Evolutionary conservation across 2,797 vertebrate species (phyloP).

Genomic region (Malurus leucopterus): DNA sequence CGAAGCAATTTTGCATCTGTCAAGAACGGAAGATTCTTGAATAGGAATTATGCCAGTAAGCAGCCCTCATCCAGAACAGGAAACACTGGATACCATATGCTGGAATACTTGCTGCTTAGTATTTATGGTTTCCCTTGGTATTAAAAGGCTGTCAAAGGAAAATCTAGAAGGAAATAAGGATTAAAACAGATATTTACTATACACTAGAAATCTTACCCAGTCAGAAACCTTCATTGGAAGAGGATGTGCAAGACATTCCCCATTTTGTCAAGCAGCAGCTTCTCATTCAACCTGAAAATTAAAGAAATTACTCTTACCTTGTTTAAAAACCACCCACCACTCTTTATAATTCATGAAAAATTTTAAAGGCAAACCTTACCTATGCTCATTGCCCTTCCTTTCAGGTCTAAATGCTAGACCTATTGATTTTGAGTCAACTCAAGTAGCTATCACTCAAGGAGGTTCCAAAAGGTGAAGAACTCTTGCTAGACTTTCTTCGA

Average conservation of each 20-base stretch:
- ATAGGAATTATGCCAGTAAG: background rate
- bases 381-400: conserved; percentile 92
- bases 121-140: background rate
- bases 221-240: conserved; percentile 89
- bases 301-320: conserved; percentile 98
- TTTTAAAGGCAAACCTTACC: conserved; percentile 87
- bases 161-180: conserved; percentile 42
- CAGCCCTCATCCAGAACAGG: background rate
- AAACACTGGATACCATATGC: background rate
- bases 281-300: conserved; percentile 97
- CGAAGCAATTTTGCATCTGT: background rate
- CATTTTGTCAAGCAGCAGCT: conserved; percentile 84
- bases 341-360: conserved; percentile 84
- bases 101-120: background rate
- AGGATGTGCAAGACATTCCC: conserved; percentile 90
- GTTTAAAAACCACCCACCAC: conserved; percentile 72
- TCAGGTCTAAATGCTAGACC: conserved; percentile 91
- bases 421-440: conserved; percentile 84
- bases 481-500: conserved; percentile 91
- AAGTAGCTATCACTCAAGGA: conserved; percentile 90
- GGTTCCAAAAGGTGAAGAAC: conserved; percentile 84
- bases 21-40: background rate
- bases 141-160: background rate
- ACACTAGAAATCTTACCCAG: conserved; percentile 87
- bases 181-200: conserved; percentile 56